A percentile compares a stretch with the other conserved stretches of the same genome.
These are phyloP conservation scores for Macquaria ambigua DNA, from an alignment of 2,113 vertebrate species.

Conservation along the genomic window DNA sequence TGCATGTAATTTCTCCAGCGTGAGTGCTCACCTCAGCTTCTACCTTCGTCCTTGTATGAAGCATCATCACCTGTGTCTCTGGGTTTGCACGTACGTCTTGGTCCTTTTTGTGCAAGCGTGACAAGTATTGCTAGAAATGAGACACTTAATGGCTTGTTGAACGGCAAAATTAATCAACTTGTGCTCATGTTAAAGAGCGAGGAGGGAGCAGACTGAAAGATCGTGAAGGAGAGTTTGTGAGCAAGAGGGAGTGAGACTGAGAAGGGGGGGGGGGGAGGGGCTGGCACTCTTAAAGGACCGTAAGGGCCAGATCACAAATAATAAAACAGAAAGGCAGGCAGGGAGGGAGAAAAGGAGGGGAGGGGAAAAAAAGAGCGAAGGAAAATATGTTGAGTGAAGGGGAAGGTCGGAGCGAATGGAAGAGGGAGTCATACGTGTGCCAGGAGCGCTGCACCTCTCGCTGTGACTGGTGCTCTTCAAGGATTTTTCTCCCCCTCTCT, in stretches of 20 bases:
- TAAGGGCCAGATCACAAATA: slow-evolving; percentile 82
- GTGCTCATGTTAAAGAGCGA: slow-evolving; percentile 28
- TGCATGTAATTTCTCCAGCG: neutral
- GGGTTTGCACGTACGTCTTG: neutral
- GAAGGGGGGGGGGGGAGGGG: slow-evolving; percentile 23
- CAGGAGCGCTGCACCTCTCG: slow-evolving; percentile 85
- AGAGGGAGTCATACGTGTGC: slow-evolving; percentile 84
- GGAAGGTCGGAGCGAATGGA: slow-evolving; percentile 76
- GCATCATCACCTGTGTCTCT: slow-evolving; percentile 8
- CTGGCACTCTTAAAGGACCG: slow-evolving; percentile 78
- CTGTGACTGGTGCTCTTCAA: slow-evolving; percentile 83
- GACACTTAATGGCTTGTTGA: slow-evolving; percentile 13
- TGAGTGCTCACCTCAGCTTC: neutral
- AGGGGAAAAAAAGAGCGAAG: slow-evolving; percentile 67
- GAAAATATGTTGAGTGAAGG: slow-evolving; percentile 78
- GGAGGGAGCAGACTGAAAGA: slow-evolving; percentile 45
- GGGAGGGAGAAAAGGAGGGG: slow-evolving; percentile 39
- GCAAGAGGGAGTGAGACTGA: slow-evolving; percentile 42
- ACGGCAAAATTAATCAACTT: slow-evolving; percentile 38
- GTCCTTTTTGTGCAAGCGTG: slow-evolving; percentile 11
- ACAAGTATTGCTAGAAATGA: slow-evolving; percentile 9
- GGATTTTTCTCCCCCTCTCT: slow-evolving; percentile 55
- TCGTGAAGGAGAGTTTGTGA: slow-evolving; percentile 56
- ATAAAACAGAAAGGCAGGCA: slow-evolving; percentile 72
- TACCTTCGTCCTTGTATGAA: neutral